These are phyloP conservation scores for Melanostoma mellinum DNA, from an alignment of 2,888 invertebrate species.

Conservation along the genomic window DNA sequence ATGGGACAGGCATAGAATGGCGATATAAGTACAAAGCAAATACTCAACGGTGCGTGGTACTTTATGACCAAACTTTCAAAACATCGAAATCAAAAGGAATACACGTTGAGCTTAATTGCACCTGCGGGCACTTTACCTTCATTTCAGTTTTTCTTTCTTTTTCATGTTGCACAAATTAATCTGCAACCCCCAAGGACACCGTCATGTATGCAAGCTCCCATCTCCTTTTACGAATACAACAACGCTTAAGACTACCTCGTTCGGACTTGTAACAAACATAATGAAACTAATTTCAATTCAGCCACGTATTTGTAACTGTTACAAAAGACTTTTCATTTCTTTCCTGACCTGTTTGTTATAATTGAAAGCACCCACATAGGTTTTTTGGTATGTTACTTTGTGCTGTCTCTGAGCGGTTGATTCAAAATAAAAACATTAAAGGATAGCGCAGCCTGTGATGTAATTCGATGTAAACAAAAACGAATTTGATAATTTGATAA, in stretches of 20 bases:
- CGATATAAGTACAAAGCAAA: too few species aligned
- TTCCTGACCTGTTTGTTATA: too few species aligned
- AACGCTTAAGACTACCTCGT: constrained; percentile 25
- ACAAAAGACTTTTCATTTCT: too few species aligned
- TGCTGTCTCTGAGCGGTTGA: too few species aligned
- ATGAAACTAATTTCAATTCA: constrained; percentile 59
- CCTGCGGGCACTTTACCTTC: constrained; percentile 65
- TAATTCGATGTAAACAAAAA: too few species aligned
- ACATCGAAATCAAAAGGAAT: constrained; percentile 46
- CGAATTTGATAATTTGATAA: too few species aligned
- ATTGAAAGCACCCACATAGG: too few species aligned
- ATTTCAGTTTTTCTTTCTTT: constrained; percentile 35
- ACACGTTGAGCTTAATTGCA: constrained; percentile 54
- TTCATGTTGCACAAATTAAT: constrained; percentile 44
- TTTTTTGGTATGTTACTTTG: too few species aligned
- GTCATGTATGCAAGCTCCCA: constrained; percentile 27
- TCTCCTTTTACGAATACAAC: not conserved
- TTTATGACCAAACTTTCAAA: not conserved
- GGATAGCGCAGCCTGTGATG: too few species aligned
- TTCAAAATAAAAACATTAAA: too few species aligned
- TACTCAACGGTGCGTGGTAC: too few species aligned
- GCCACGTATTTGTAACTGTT: constrained; percentile 16
- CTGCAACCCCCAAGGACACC: constrained; percentile 55
- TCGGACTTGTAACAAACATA: constrained; percentile 49
- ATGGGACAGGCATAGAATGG: too few species aligned